These are phyloP conservation scores for Philaethria dido DNA, from an alignment of 2,888 invertebrate species.

Conservation along the genomic window DNA sequence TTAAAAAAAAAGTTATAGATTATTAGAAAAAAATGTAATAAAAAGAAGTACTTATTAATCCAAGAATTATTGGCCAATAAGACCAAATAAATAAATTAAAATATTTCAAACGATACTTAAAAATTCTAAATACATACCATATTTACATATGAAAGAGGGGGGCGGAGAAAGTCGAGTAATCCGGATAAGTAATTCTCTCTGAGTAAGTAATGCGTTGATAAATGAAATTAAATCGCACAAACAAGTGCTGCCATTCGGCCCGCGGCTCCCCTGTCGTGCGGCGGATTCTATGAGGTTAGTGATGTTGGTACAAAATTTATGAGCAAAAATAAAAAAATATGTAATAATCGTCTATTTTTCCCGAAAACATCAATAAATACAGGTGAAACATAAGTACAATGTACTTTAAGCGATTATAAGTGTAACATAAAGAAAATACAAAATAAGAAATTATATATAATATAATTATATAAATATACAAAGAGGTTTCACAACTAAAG, in stretches of 20 bases:
- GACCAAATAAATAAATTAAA: not conserved
- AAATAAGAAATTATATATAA: too few species aligned
- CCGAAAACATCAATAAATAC: not conserved
- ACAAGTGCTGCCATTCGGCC: conserved; percentile 76
- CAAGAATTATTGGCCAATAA: not conserved
- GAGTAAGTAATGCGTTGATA: conserved; percentile 83
- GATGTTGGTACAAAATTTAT: conserved; percentile 45
- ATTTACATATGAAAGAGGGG: conserved; percentile 61
- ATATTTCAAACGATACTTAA: conserved; percentile 18
- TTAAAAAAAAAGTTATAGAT: too few species aligned
- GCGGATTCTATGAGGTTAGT: conserved; percentile 55
- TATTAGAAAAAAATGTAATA: not conserved
- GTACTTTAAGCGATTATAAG: too few species aligned
- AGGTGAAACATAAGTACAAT: not conserved
- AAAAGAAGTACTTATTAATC: not conserved
- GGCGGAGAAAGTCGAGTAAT: conserved; percentile 70
- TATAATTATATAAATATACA: too few species aligned
- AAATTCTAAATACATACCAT: conserved; percentile 49
- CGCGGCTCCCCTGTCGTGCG: conserved; percentile 68
- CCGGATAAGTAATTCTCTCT: conserved; percentile 81
- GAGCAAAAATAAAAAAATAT: not conserved
- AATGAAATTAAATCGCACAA: conserved; percentile 85
- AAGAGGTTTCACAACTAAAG: too few species aligned
- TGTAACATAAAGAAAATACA: too few species aligned
- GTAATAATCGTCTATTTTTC: not conserved